Evolutionary conservation across 2,888 invertebrate species (phyloP).

Genomic region (Allophyes oxyacanthae): DNA sequence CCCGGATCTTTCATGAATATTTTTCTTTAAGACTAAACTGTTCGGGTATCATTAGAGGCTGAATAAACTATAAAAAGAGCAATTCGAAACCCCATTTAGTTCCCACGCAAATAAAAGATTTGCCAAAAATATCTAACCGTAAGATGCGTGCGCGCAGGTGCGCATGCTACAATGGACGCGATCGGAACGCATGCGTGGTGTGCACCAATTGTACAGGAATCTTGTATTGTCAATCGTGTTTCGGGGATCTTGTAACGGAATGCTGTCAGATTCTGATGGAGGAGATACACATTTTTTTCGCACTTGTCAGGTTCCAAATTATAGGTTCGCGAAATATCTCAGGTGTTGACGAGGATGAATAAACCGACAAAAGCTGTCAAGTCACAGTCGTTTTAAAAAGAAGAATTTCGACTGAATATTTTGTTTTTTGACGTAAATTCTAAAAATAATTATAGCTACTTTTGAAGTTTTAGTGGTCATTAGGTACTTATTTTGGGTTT

Average conservation of each 20-base stretch:
- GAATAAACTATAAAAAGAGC: conserved; percentile 14
- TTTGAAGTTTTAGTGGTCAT: conserved; percentile 13
- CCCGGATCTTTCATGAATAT: too few species aligned
- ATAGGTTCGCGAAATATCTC: conserved; percentile 42
- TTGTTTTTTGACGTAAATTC: not conserved
- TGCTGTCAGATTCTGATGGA: conserved; percentile 50
- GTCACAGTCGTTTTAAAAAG: not conserved
- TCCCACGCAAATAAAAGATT: conserved; percentile 78
- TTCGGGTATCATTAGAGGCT: conserved; percentile 14
- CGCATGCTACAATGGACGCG: conserved; percentile 56
- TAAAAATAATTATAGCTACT: conserved; percentile 23
- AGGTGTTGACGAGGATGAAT: conserved; percentile 30
- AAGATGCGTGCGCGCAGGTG: conserved; percentile 78
- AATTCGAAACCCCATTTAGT: conserved; percentile 43
- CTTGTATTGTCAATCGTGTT: conserved; percentile 66
- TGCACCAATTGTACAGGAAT: conserved; percentile 71
- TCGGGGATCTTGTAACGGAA: conserved; percentile 68
- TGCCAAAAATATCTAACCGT: conserved; percentile 67
- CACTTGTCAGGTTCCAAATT: conserved; percentile 46
- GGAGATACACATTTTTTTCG: conserved; percentile 28
- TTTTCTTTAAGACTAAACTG: too few species aligned
- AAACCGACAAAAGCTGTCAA: not conserved
- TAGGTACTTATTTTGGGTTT: conserved; percentile 15
- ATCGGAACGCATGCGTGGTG: conserved; percentile 43
- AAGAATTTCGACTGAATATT: not conserved